phyloP scores from a whole-genome alignment of 2,113 vertebrate species.

The Dipodomys spectabilis region DNA sequence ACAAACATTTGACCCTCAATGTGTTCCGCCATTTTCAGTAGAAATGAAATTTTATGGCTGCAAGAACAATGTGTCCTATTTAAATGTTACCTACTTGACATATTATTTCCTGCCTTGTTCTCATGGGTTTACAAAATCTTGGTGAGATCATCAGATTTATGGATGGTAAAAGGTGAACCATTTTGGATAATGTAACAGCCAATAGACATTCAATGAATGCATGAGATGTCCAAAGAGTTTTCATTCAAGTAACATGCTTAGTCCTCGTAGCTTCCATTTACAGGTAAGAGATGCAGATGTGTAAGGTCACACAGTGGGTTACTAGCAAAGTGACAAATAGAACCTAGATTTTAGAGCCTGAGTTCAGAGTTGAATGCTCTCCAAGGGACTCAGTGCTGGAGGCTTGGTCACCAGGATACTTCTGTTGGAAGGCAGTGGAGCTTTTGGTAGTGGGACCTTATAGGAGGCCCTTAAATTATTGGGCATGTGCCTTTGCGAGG shows the following conservation, averaged over 20 bases:
- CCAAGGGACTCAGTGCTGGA: no score
- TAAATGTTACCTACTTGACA: constrained; percentile 65
- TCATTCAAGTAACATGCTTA: neutral
- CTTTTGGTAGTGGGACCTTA: neutral
- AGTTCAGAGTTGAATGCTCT: neutral
- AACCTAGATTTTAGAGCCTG: neutral
- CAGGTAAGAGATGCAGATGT: neutral
- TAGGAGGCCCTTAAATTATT: neutral
- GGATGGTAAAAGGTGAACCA: neutral
- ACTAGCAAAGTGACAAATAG: neutral
- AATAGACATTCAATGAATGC: neutral
- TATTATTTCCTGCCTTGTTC: constrained; percentile 70
- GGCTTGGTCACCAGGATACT: neutral
- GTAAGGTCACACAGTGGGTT: neutral
- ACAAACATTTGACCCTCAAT: constrained; percentile 58
- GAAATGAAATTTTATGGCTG: constrained; percentile 68
- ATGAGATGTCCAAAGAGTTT: neutral
- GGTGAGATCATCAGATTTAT: neutral
- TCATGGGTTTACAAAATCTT: constrained; percentile 67
- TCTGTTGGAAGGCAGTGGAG: neutral
- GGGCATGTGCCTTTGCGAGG: no score
- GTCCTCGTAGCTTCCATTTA: neutral
- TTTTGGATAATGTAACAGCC: neutral
- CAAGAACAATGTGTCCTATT: constrained; percentile 73
- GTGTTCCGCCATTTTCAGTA: constrained; percentile 41